Percentiles rank a stretch among this genome's conserved stretches.
Conservation (phyloP, 2,888 invertebrate genomes). For the Clanis bilineata region DNA sequence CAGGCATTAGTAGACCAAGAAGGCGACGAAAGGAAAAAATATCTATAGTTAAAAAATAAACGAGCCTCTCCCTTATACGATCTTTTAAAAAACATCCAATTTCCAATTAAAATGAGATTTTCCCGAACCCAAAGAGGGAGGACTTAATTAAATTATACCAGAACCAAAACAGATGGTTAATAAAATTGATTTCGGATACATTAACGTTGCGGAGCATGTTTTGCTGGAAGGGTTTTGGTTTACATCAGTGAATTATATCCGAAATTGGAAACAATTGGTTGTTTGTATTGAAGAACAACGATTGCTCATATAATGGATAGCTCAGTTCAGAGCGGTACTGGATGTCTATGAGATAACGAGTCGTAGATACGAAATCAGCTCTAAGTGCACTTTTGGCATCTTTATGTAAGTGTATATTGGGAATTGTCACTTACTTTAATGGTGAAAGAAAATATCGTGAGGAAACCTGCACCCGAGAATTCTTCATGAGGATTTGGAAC, state of each 20-base stretch:
- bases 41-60: conserved; percentile 2
- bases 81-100: conserved; percentile 25
- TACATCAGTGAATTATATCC: background rate
- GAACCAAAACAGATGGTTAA: conserved; percentile 44
- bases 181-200: conserved; percentile 44
- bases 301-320: too few relatives aligned
- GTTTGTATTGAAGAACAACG: too few relatives aligned
- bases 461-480: too few relatives aligned
- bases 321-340: too few relatives aligned
- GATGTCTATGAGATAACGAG: too few relatives aligned
- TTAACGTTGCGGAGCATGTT: background rate
- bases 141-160: conserved; percentile 42
- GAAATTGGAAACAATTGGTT: background rate
- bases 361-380: too few relatives aligned
- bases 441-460: too few relatives aligned
- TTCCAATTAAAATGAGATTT: conserved; percentile 40
- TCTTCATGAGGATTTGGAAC: too few relatives aligned
- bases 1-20: too few relatives aligned
- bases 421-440: too few relatives aligned
- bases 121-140: conserved; percentile 29
- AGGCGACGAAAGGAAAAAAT: background rate
- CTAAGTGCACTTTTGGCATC: too few relatives aligned
- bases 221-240: background rate
- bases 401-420: too few relatives aligned
- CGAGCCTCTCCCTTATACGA: background rate